Evolutionary conservation across 2,113 vertebrate species (phyloP), one percentile per base, ranked within the genome.

Genomic region (Heterochromis multidens): DNA sequence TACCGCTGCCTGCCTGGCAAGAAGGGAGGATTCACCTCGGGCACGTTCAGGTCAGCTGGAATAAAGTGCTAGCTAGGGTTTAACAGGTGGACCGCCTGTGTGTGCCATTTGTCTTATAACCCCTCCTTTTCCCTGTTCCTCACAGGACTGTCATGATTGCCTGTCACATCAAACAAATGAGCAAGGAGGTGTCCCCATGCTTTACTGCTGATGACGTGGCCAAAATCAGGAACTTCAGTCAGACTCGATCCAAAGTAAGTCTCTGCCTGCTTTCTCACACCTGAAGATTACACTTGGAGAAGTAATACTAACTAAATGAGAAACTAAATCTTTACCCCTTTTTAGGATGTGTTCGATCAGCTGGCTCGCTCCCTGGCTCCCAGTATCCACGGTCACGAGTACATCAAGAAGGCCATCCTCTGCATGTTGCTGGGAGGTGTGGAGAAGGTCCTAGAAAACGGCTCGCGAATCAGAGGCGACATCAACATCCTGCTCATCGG

Each of bases 401-500:
- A 98, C 91, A 98, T 99, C 81, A 99, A 99, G 97, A 99, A 99
- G 89, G 99, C 99, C 3, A 97, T 99, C 85, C 97, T 99, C 13
- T 99, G 99, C 91, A 96, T 99, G 97, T 93, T 99, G 58, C 95
- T 99, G 1, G 99, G 99, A 12, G 99, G 99, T 0, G 98, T 98
- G 86, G 99, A 99, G 94, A 99, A 98, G 89, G 91, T 98, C 25
- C 95, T 99, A 60, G 98, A 99, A 35, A 99, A 99, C 0, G 98
- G 98, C 56, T 98, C 97, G 1, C 97, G 98, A 58, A 97, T 99
- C 91, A 95, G 98, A 93, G 99, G 99, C 84, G 99, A 99, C 95
- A 99, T 99, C 94, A 99, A 99, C 77, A 90, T 99, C 83, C 95
- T 99, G 84, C 96, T 99, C 5, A 99, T 99, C 87, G 99, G 99